These are phyloP conservation scores for Drosophila suboccidentalis DNA, from an alignment of 2,888 invertebrate genomes.

Conservation along the genomic window DNA sequence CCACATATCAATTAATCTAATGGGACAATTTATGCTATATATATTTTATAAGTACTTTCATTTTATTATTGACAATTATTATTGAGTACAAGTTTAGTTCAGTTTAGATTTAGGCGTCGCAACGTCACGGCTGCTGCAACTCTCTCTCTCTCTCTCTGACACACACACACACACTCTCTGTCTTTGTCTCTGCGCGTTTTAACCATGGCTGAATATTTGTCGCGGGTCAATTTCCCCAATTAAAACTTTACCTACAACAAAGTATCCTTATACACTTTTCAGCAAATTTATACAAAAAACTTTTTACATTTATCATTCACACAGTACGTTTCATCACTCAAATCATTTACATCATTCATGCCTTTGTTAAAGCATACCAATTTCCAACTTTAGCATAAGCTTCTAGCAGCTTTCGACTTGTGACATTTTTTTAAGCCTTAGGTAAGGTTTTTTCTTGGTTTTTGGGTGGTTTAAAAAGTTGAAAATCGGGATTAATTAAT, in stretches of 20 bases:
- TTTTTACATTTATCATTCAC: slow-evolving; percentile 29
- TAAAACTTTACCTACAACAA: slow-evolving; percentile 17
- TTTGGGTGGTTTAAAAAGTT: slow-evolving; percentile 19
- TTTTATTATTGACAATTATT: slow-evolving; percentile 36
- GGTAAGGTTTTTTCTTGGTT: not conserved
- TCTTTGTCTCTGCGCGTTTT: slow-evolving; percentile 16
- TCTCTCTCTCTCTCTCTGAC: slow-evolving; percentile 11
- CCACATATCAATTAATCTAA: slow-evolving; percentile 26
- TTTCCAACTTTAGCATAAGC: not conserved
- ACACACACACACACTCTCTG: not conserved
- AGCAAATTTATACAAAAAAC: slow-evolving; percentile 19
- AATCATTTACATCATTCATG: slow-evolving; percentile 22
- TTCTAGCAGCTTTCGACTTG: slow-evolving; percentile 1
- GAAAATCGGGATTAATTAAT: slow-evolving; percentile 49
- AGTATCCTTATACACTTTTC: slow-evolving; percentile 21
- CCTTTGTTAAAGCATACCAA: slow-evolving; percentile 11
- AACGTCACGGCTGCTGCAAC: slow-evolving; percentile 33
- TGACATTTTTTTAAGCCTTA: not conserved
- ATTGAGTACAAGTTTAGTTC: slow-evolving; percentile 42
- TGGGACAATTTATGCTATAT: slow-evolving; percentile 20
- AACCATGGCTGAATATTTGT: slow-evolving; percentile 13
- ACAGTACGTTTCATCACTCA: slow-evolving; percentile 21
- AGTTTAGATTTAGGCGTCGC: slow-evolving; percentile 23
- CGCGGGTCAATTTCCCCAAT: slow-evolving; percentile 15
- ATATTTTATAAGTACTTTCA: slow-evolving; percentile 35